Percentiles rank a stretch among this genome's conserved stretches.
These are phyloP conservation scores for Anguilla obscura DNA, from an alignment of 2,797 vertebrate species.

Conservation along the genomic window DNA sequence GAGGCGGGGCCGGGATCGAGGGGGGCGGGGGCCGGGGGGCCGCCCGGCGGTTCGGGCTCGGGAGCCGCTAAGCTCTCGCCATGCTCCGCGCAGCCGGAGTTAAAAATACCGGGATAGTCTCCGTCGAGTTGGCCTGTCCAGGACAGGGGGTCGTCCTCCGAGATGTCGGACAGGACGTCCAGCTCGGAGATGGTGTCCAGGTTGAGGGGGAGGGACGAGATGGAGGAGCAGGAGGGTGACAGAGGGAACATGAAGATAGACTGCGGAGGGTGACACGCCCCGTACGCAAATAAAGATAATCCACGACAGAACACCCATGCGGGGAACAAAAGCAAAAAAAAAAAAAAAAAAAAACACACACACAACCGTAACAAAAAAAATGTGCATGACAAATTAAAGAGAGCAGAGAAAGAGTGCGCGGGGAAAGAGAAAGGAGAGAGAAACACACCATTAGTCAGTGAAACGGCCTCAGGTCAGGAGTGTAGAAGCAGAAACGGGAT, in stretches of 20 bases:
- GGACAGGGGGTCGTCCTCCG: conserved; percentile 78
- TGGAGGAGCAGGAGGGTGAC: conserved; percentile 73
- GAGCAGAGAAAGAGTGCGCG: conserved; percentile 52
- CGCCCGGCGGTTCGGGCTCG: conserved; percentile 26
- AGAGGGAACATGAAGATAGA: conserved; percentile 76
- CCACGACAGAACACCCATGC: conserved; percentile 41
- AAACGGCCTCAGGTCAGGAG: conserved; percentile 37
- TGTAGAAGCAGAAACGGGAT: conserved; percentile 9
- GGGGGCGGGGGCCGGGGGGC: not conserved
- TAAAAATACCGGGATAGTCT: conserved; percentile 52
- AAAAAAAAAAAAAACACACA: not conserved
- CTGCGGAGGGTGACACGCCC: conserved; percentile 58
- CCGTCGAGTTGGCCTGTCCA: conserved; percentile 56
- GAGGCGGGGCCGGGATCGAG: conserved; percentile 32
- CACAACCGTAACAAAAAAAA: not conserved
- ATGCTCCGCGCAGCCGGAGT: conserved; percentile 44
- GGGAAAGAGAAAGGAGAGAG: conserved; percentile 63
- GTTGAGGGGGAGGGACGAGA: conserved; percentile 72
- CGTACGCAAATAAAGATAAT: conserved; percentile 52
- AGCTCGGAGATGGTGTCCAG: conserved; percentile 83
- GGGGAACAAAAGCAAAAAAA: conserved; percentile 2
- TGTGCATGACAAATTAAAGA: conserved; percentile 44
- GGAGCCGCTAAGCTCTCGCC: conserved; percentile 40
- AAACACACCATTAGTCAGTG: conserved; percentile 69
- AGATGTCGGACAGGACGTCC: conserved; percentile 87